Evolutionary conservation across 2,888 invertebrate genomes (phyloP).

Genomic region (Leptarthrus brevirostris): DNA sequence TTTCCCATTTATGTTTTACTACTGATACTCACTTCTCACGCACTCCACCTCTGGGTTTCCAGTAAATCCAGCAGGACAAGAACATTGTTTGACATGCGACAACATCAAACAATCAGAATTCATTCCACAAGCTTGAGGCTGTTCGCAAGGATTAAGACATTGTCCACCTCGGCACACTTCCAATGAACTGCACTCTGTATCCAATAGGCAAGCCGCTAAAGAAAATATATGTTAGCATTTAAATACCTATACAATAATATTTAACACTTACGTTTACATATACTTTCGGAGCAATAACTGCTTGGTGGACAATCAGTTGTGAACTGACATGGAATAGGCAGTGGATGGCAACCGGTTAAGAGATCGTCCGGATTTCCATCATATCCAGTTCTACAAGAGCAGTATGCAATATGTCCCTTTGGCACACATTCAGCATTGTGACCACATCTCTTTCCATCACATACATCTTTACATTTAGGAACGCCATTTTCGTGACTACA

Average conservation of each 20-base stretch:
- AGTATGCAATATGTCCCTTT: constrained; percentile 79
- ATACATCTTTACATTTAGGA: constrained; percentile 86
- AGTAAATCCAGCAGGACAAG: constrained; percentile 86
- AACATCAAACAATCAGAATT: constrained; percentile 81
- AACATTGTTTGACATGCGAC: constrained; percentile 82
- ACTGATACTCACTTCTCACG: constrained; percentile 76
- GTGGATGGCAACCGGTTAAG: constrained; percentile 78
- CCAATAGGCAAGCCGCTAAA: constrained; percentile 79
- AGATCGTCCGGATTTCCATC: constrained; percentile 80
- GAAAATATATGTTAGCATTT: constrained; percentile 53
- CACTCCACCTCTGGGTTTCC: constrained; percentile 87
- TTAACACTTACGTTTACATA: constrained; percentile 79
- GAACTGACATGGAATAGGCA: constrained; percentile 77
- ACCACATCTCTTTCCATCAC: constrained; percentile 82
- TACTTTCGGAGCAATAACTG: constrained; percentile 83
- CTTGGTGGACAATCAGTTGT: constrained; percentile 81
- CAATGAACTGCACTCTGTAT: constrained; percentile 82
- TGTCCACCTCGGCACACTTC: constrained; percentile 86
- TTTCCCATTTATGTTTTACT: background rate
- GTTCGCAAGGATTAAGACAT: constrained; percentile 82
- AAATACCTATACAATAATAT: background rate
- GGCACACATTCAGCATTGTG: constrained; percentile 86
- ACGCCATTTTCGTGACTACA: constrained; percentile 78
- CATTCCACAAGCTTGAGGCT: constrained; percentile 82
- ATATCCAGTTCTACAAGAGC: constrained; percentile 83